Percentiles rank a stretch among this genome's conserved stretches.
phyloP scores from a whole-genome alignment of 2,888 invertebrate genomes.

The Parnassius apollo region DNA sequence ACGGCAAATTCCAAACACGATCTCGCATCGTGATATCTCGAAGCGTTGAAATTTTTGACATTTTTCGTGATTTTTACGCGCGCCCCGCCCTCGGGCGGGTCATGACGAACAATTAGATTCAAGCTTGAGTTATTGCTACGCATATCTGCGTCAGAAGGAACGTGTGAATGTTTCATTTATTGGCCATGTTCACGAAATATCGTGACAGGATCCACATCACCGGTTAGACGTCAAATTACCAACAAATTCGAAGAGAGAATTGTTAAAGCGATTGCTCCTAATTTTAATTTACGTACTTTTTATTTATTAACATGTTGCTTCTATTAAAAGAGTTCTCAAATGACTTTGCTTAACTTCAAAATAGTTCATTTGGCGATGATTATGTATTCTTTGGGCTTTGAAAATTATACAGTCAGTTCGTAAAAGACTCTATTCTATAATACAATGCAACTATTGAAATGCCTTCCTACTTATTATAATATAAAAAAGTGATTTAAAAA shows the following conservation, averaged over 20 bases:
- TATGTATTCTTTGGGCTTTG: too few species aligned
- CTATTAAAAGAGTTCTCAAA: neutral
- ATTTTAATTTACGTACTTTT: constrained; percentile 6
- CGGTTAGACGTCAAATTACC: constrained; percentile 23
- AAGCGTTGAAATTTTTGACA: constrained; percentile 37
- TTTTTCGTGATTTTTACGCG: constrained; percentile 29
- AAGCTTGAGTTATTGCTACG: constrained; percentile 30
- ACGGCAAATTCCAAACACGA: constrained; percentile 32
- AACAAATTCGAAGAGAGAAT: neutral
- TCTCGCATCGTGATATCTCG: constrained; percentile 28
- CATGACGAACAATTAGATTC: constrained; percentile 28
- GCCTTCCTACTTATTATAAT: too few species aligned
- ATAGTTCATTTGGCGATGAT: too few species aligned
- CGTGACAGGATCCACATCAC: constrained; percentile 28
- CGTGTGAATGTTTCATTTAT: constrained; percentile 30
- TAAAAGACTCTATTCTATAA: too few species aligned
- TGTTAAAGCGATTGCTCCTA: neutral
- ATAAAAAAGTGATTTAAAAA: too few species aligned
- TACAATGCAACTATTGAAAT: too few species aligned
- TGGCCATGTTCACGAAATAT: constrained; percentile 27
- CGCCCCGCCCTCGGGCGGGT: constrained; percentile 25
- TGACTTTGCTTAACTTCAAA: too few species aligned
- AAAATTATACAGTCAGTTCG: too few species aligned
- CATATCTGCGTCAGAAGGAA: constrained; percentile 25
- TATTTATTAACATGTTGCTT: neutral